These are phyloP conservation scores for Drosophila grimshawi DNA, from an alignment of 1,140 invertebrate genomes.

Conservation along the genomic window DNA sequence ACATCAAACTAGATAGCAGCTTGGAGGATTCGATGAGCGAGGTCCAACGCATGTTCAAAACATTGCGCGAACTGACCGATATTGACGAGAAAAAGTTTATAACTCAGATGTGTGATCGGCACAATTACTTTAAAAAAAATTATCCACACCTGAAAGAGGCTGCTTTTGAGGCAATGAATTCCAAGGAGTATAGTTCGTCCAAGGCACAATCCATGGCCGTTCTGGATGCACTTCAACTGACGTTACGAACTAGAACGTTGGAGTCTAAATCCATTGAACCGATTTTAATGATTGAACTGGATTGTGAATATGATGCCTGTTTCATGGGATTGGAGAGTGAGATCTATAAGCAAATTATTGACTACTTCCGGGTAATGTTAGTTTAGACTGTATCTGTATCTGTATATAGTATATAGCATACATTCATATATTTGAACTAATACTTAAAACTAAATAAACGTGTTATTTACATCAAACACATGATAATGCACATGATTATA, in stretches of 20 bases:
- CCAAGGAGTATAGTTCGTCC: conserved; percentile 2
- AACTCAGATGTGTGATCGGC: conserved; percentile 60
- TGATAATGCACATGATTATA: conserved; percentile 40
- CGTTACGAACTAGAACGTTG: conserved; percentile 13
- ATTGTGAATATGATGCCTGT: conserved; percentile 67
- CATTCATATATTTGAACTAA: conserved; percentile 48
- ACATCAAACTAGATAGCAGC: neutral
- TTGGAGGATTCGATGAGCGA: conserved; percentile 54
- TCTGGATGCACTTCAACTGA: conserved; percentile 56
- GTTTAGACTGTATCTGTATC: conserved; percentile 24
- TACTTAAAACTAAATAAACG: conserved; percentile 43
- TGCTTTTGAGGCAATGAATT: conserved; percentile 43
- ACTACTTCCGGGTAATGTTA: conserved; percentile 47
- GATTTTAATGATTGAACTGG: conserved; percentile 55
- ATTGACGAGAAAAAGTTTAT: conserved; percentile 35
- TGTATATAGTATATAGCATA: conserved; percentile 15
- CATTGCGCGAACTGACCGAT: conserved; percentile 70
- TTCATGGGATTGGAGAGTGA: conserved; percentile 47
- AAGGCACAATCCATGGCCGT: conserved; percentile 35
- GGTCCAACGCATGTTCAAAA: conserved; percentile 65
- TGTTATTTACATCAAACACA: conserved; percentile 27
- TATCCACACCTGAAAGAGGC: conserved; percentile 48
- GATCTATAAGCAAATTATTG: conserved; percentile 45
- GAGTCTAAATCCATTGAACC: conserved; percentile 21
- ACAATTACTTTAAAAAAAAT: conserved; percentile 76